Evolutionary conservation across 2,113 vertebrate species (phyloP).

Genomic region (Pagrus major): DNA sequence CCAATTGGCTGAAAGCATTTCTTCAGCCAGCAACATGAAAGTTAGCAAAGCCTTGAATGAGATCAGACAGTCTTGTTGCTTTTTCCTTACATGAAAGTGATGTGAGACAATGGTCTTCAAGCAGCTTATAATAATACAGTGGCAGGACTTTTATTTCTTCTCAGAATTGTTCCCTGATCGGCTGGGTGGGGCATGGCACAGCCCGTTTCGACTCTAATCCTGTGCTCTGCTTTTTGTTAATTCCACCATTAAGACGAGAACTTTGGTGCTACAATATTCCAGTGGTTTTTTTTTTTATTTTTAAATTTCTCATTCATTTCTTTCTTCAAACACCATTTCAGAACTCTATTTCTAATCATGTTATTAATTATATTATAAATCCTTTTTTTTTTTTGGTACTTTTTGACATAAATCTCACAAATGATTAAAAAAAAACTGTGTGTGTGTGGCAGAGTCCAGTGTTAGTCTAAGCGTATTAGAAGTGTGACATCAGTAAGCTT

Average conservation of each 20-base stretch:
- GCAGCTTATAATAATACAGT: conserved; percentile 74
- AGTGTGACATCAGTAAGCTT: conserved; percentile 41
- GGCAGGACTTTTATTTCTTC: conserved; percentile 61
- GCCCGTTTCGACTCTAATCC: conserved; percentile 49
- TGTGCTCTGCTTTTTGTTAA: conserved; percentile 45
- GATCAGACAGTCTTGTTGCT: conserved; percentile 64
- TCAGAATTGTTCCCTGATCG: conserved; percentile 67
- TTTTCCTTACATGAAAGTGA: conserved; percentile 73
- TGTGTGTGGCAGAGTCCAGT: conserved; percentile 4
- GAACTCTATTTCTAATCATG: background rate
- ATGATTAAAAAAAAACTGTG: background rate
- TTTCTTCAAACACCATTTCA: conserved; percentile 3
- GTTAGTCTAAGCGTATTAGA: conserved; percentile 41
- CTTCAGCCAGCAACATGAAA: conserved; percentile 51
- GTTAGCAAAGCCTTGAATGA: conserved; percentile 35
- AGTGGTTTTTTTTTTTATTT: background rate
- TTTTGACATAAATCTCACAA: background rate
- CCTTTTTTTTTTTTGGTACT: background rate
- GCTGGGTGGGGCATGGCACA: conserved; percentile 66
- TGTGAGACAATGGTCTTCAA: conserved; percentile 78
- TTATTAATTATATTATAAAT: background rate
- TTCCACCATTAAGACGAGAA: conserved; percentile 37
- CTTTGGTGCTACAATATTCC: conserved; percentile 20
- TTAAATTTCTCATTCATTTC: background rate
- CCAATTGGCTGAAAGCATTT: conserved; percentile 20